Evolutionary conservation across 2,797 vertebrate species (phyloP).

Genomic region (Pseudomugil tenellus): DNA sequence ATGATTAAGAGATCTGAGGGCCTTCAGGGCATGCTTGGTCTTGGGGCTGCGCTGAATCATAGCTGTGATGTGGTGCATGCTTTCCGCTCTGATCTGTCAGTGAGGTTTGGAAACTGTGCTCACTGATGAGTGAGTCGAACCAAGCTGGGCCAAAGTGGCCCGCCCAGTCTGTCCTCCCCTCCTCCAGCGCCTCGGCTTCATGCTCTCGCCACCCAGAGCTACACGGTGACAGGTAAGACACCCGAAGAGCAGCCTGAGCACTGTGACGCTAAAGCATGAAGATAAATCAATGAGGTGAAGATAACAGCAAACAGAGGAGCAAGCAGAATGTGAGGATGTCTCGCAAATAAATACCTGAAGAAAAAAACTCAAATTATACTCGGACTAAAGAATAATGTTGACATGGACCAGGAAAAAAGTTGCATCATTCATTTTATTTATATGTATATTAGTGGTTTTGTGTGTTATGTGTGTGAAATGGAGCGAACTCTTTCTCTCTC

Average conservation of each 20-base stretch:
- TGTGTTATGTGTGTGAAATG: not conserved
- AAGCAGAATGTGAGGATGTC: constrained; percentile 11
- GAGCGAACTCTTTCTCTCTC: not conserved
- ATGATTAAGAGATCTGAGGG: constrained; percentile 73
- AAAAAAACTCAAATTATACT: not conserved
- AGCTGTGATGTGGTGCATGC: constrained; percentile 71
- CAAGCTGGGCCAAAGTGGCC: constrained; percentile 56
- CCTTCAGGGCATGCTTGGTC: constrained; percentile 61
- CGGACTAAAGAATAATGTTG: not conserved
- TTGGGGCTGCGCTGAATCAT: constrained; percentile 76
- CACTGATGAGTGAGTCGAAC: constrained; percentile 74
- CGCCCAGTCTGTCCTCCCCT: constrained; percentile 34
- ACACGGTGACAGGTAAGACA: constrained; percentile 60
- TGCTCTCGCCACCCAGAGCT: constrained; percentile 36
- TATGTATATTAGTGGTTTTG: not conserved
- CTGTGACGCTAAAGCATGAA: constrained; percentile 10
- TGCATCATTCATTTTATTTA: not conserved
- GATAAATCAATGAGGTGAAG: constrained; percentile 35
- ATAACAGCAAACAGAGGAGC: constrained; percentile 15
- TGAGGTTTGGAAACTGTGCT: constrained; percentile 69
- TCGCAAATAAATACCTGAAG: not conserved
- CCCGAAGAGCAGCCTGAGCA: constrained; percentile 26
- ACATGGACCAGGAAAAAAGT: not conserved
- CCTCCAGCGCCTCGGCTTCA: constrained; percentile 19
- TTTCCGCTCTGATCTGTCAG: constrained; percentile 80